A percentile compares a stretch with the other conserved stretches of the same genome.
Evolutionary conservation across 2,113 vertebrate genomes (phyloP).

Genomic region (Oryzias celebensis): DNA sequence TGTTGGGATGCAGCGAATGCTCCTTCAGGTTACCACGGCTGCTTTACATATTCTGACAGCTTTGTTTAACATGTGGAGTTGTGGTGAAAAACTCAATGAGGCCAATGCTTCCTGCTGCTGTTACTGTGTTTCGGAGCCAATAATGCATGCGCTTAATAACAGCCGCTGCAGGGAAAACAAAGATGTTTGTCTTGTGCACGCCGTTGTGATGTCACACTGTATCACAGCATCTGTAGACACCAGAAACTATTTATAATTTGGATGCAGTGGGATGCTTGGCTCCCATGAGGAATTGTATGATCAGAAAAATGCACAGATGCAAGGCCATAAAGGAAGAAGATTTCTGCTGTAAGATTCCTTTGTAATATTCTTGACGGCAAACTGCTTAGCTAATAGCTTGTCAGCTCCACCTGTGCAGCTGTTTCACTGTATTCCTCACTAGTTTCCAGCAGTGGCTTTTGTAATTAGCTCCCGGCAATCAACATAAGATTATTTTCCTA

Average conservation of each 20-base stretch:
- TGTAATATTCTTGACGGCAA: constrained; percentile 34
- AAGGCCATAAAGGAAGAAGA: constrained; percentile 14
- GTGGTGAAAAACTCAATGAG: constrained; percentile 7
- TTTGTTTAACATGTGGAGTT: constrained; percentile 11
- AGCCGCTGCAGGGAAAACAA: background rate
- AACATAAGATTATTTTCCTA: constrained; percentile 67
- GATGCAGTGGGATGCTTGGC: constrained; percentile 10
- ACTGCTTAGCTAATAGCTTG: constrained; percentile 12
- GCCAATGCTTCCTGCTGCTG: background rate
- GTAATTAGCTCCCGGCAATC: constrained; percentile 69
- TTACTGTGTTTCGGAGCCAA: background rate
- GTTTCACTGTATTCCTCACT: constrained; percentile 19
- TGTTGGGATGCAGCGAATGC: background rate
- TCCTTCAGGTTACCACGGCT: too few relatives aligned
- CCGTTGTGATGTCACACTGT: constrained; percentile 20
- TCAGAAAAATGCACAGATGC: constrained; percentile 26
- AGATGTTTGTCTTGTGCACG: constrained; percentile 9
- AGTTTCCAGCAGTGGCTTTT: constrained; percentile 45
- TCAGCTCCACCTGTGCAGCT: constrained; percentile 36
- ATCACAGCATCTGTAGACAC: constrained; percentile 3
- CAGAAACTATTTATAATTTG: constrained; percentile 24
- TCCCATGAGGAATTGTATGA: constrained; percentile 13
- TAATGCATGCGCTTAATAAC: constrained; percentile 25
- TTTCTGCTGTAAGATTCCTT: constrained; percentile 30
- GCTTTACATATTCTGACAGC: constrained; percentile 9